These are phyloP conservation scores for Cydia splendana DNA, from an alignment of 1,140 invertebrate species.

Conservation along the genomic window DNA sequence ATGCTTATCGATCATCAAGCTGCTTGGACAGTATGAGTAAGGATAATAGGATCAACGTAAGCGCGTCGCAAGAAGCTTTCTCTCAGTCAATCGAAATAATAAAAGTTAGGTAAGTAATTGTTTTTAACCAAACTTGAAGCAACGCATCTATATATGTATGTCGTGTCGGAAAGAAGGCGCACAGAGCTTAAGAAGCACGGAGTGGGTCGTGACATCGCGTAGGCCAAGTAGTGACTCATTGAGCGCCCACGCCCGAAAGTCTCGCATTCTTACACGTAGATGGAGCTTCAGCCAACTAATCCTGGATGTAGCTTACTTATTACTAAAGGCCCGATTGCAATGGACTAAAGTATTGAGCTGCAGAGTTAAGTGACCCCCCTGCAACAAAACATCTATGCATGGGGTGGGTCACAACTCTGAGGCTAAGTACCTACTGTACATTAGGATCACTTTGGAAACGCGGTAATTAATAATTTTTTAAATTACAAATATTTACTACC, in stretches of 20 bases:
- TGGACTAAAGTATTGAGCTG: neutral
- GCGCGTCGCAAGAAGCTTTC: neutral
- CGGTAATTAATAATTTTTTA: too few species aligned
- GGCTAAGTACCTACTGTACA: neutral
- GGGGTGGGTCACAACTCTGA: too few species aligned
- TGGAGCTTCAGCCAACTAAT: neutral
- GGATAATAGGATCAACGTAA: neutral
- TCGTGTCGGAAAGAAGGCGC: neutral
- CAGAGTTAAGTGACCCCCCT: too few species aligned
- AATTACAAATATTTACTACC: too few species aligned
- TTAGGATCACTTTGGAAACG: neutral
- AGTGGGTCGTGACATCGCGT: conserved; percentile 43
- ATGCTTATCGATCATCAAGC: too few species aligned
- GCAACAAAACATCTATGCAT: too few species aligned
- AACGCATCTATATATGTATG: too few species aligned
- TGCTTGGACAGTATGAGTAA: too few species aligned
- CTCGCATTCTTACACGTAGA: conserved; percentile 35
- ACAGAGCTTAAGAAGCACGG: neutral
- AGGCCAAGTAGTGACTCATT: conserved; percentile 63
- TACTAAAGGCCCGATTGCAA: neutral
- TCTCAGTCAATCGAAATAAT: neutral
- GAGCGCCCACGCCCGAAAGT: conserved; percentile 59
- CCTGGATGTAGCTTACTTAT: neutral
- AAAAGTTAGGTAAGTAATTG: neutral
- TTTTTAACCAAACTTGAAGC: neutral